Base-by-base conservation (phyloP, 1,140 invertebrate genomes). In the Zaprionus ghesquierei region DNA sequence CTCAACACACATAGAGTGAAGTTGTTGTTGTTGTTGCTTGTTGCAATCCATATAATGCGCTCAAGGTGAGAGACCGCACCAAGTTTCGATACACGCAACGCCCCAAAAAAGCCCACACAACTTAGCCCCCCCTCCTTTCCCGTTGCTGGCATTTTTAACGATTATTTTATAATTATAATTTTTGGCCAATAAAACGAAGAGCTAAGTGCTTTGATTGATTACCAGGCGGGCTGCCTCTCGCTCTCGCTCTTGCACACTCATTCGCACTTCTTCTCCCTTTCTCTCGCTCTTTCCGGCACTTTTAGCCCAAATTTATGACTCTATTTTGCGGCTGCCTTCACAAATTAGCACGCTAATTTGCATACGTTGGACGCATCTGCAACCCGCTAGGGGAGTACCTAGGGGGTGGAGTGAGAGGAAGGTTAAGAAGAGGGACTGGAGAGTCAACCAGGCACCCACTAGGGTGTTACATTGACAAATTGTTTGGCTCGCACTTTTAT, bases 21-120 rank as follows among this genome's bases (percentile, higher is more conserved):
- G 58, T 73, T 61, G 69, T 50, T 62, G 75, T 53, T 27, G 15
- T 53, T 55, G 23, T 41, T 27, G 35, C 18, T 35, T 58, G 63
- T 27, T 46, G 49, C 23, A 46, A 46, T 46, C 41, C 41, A 46
- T 46, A 46, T 46, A 70, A 87, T 68, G 70, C 64, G 62, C 79
- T 89, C 82, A 86, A 86, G 82, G 82, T 86, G 75, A 86, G 82
- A 86, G 82, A 86, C 84, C 82, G 82, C 82, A 72, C 29, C 79
- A 73, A 87, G 60, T 72, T 59, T 58, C 72, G 46, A 46, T 49
- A 79, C 69, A 76, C 69, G 77, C 77, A 76, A 79, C 74, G 73
- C 77, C 74, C 73, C 61, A 51, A n/a, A n/a, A 22, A 61, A 13
- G 18, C 51, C 35, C 35, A 41, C 6, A 41, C 35, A 15, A 41